Percentiles rank a stretch among this genome's conserved stretches.
phyloP scores from a whole-genome alignment of 2,113 vertebrate genomes.

The Suricata suricatta region DNA sequence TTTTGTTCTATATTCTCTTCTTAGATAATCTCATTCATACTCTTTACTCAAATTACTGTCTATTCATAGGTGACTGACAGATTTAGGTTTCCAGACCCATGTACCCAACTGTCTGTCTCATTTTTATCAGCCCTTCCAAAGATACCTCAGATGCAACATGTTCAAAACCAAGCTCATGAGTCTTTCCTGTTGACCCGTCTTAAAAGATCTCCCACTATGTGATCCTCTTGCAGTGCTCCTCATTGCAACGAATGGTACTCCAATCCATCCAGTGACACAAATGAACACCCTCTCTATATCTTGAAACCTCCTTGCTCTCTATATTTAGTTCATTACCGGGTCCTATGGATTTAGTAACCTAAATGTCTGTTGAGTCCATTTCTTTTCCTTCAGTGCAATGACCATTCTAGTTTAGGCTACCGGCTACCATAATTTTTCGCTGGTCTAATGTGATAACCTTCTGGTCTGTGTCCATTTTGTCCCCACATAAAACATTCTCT shows the following conservation, averaged over 20 bases:
- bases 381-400: not conserved
- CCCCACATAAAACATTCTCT: not conserved
- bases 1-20: not conserved
- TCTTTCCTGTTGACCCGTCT: not conserved
- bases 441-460: not conserved
- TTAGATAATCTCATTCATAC: not conserved
- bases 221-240: not conserved
- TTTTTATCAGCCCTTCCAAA: slow-evolving; percentile 34
- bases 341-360: not conserved
- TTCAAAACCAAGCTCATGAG: not conserved
- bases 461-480: not conserved
- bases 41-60: not conserved
- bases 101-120: not conserved
- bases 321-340: not conserved
- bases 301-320: not conserved
- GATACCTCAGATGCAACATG: not conserved
- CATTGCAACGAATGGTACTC: not conserved
- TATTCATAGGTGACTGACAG: not conserved
- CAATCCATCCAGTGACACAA: not conserved
- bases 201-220: not conserved
- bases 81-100: not conserved
- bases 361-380: slow-evolving; percentile 6
- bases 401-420: not conserved
- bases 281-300: not conserved
- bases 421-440: not conserved